A percentile compares a stretch with the other conserved stretches of the same genome.
Conservation (phyloP, 1,140 invertebrate species). For the Pectinophora gossypiella region DNA sequence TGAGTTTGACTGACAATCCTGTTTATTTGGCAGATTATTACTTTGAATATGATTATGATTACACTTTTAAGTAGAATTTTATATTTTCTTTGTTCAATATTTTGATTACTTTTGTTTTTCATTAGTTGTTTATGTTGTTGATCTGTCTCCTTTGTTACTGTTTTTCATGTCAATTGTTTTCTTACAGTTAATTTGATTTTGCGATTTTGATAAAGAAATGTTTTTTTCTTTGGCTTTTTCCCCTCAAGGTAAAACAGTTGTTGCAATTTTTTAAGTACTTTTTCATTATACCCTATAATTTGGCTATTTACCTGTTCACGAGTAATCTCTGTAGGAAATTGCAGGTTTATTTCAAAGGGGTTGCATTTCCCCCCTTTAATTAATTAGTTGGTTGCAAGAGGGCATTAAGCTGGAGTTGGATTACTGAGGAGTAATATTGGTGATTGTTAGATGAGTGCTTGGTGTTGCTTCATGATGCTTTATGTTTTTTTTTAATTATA, state of each 20-base stretch:
- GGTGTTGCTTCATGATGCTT: no score
- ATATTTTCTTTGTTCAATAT: neutral
- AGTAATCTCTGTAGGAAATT: neutral
- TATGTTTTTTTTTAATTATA: no score
- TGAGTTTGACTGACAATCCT: neutral
- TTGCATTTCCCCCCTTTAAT: neutral
- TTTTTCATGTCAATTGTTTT: neutral
- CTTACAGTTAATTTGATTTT: neutral
- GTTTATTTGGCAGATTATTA: neutral
- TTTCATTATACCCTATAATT: neutral
- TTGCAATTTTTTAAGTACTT: neutral
- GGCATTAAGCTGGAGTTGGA: neutral
- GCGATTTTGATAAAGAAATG: neutral
- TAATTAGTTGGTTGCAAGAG: slow-evolving; percentile 1
- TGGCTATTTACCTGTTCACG: neutral
- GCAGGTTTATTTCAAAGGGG: neutral
- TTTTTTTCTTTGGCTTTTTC: neutral
- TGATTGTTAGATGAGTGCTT: no score
- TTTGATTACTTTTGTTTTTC: neutral
- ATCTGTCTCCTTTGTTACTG: neutral
- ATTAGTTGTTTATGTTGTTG: neutral
- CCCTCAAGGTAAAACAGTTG: neutral
- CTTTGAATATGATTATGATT: neutral
- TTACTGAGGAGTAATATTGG: neutral
- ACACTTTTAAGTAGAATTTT: neutral